These are phyloP conservation scores for Melieria omissa DNA, from an alignment of 2,888 invertebrate genomes.

Conservation along the genomic window DNA sequence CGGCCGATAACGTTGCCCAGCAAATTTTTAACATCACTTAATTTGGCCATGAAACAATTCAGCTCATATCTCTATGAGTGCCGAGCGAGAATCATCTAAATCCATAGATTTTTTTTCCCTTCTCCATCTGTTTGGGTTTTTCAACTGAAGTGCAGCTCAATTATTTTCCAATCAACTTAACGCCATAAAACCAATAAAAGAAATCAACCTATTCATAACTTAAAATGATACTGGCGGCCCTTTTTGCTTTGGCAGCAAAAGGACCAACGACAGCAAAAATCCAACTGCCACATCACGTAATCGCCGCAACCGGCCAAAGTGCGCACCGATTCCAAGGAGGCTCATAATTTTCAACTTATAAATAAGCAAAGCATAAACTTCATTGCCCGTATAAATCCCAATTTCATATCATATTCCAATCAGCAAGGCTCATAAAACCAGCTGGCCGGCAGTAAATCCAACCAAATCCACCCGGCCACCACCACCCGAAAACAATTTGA, in stretches of 20 bases:
- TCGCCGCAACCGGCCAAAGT: conserved; percentile 4
- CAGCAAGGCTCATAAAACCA: conserved; percentile 64
- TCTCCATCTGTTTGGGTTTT: not conserved
- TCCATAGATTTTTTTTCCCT: not conserved
- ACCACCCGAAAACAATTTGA: not conserved
- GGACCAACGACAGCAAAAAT: not conserved
- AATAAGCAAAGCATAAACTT: conserved; percentile 49
- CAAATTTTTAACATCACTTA: conserved; percentile 49
- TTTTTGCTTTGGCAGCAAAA: conserved; percentile 5
- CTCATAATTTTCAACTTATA: conserved; percentile 48
- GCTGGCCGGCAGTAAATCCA: conserved; percentile 54
- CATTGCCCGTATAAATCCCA: conserved; percentile 48
- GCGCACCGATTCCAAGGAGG: conserved; percentile 41
- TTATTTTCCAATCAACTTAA: conserved; percentile 46
- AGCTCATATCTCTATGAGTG: too few species aligned
- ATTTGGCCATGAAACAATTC: conserved; percentile 22
- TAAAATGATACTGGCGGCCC: conserved; percentile 9
- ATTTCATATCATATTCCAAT: conserved; percentile 65
- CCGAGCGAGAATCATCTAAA: too few species aligned
- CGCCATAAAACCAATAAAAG: conserved; percentile 17
- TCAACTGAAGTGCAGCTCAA: conserved; percentile 6
- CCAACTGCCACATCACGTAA: not conserved
- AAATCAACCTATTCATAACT: conserved; percentile 31
- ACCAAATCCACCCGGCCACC: not conserved
- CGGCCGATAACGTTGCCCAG: conserved; percentile 53